phyloP scores from a whole-genome alignment of 2,113 vertebrate species.

The Datnioides undecimradiatus region DNA sequence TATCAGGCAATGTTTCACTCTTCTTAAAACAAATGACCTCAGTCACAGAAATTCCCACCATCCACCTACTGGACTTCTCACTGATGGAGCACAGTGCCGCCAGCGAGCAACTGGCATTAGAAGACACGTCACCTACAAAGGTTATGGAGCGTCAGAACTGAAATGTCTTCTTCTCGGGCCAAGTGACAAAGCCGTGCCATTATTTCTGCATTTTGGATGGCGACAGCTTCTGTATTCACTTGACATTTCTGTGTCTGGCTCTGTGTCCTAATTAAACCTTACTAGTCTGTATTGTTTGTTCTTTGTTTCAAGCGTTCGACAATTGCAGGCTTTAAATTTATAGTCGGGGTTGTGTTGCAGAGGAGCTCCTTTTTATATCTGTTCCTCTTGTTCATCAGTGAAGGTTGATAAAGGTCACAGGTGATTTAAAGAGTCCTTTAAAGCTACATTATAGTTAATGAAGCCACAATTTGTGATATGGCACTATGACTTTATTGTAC shows the following conservation, averaged over 20 bases:
- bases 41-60: not conserved
- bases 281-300: not conserved
- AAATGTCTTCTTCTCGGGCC: not conserved
- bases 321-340: slow-evolving; percentile 15
- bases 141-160: not conserved
- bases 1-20: not conserved
- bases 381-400: slow-evolving; percentile 1
- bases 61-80: not conserved
- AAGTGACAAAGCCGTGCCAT: slow-evolving; percentile 6
- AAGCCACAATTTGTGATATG: slow-evolving; percentile 4
- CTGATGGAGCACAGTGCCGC: not conserved
- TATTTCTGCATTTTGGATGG: not conserved
- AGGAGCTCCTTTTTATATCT: not conserved
- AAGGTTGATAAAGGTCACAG: slow-evolving; percentile 16
- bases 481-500: not conserved
- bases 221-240: not conserved
- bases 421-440: not conserved
- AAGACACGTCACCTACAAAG: not conserved
- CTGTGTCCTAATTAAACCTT: not conserved
- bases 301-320: not conserved
- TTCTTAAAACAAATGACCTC: not conserved
- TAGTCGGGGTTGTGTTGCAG: not conserved
- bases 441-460: not conserved
- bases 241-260: not conserved
- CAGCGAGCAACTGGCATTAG: not conserved